Conservation (phyloP, 2,888 invertebrate species). For the Acanthosoma haemorrhoidale region DNA sequence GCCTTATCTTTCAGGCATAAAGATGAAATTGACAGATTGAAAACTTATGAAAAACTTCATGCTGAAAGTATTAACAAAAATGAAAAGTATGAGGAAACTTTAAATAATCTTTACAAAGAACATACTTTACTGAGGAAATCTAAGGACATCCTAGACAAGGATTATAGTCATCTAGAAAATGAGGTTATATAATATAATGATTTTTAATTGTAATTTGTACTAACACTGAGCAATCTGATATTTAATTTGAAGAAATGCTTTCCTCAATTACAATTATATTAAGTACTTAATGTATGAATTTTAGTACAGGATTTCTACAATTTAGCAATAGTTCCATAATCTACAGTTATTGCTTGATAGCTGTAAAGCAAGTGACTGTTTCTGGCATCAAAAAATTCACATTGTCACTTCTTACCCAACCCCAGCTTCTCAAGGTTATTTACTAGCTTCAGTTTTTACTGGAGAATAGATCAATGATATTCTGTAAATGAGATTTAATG, state of each 20-base stretch:
- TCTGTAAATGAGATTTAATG: too few relatives aligned
- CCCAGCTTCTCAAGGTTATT: too few relatives aligned
- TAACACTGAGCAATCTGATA: background rate
- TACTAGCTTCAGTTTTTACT: too few relatives aligned
- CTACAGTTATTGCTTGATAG: too few relatives aligned
- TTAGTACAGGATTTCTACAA: too few relatives aligned
- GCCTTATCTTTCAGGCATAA: background rate
- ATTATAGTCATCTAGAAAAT: background rate
- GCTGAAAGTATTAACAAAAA: background rate
- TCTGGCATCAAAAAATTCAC: too few relatives aligned
- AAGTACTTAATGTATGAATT: too few relatives aligned
- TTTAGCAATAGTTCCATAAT: too few relatives aligned
- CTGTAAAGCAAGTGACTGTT: too few relatives aligned
- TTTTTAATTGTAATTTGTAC: background rate
- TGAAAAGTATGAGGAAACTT: background rate
- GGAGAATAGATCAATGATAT: too few relatives aligned
- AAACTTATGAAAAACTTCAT: background rate
- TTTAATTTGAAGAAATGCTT: background rate
- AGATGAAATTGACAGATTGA: background rate
- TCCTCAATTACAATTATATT: background rate
- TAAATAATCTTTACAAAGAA: background rate
- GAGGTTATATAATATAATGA: background rate
- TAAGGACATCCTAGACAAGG: background rate
- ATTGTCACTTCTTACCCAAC: too few relatives aligned
- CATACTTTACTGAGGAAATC: background rate